Conservation (phyloP, 1,140 invertebrate species). For the Drosophila kanapiae region DNA sequence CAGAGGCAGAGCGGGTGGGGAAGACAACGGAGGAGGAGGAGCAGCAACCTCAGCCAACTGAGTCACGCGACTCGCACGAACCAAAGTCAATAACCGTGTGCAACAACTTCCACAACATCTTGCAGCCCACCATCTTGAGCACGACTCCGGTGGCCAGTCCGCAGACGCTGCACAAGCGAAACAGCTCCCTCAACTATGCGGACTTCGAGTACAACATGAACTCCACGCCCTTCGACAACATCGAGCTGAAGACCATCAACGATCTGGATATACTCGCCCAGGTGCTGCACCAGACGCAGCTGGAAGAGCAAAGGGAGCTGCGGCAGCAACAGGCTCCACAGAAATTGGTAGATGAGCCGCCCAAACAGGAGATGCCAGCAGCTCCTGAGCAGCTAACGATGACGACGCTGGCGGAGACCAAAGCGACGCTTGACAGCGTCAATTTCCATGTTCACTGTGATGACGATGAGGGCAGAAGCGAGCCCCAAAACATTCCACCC, state of each 20-base stretch:
- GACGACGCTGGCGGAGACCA: conserved; percentile 74
- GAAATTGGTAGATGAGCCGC: conserved; percentile 9
- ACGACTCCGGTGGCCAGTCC: conserved; percentile 35
- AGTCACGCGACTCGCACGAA: conserved; percentile 59
- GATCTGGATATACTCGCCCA: conserved; percentile 94
- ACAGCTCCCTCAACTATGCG: conserved; percentile 87
- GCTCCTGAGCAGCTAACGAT: conserved; percentile 54
- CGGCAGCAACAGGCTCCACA: conserved; percentile 12
- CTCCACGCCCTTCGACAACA: conserved; percentile 95
- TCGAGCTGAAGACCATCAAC: conserved; percentile 95
- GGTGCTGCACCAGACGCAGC: conserved; percentile 86
- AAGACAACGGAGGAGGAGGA: neutral
- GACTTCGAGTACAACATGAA: conserved; percentile 94
- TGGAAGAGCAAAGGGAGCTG: conserved; percentile 43
- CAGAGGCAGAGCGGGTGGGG: conserved; percentile 2
- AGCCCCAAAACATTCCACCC: conserved; percentile 63
- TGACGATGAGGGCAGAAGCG: conserved; percentile 43
- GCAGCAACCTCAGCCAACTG: conserved; percentile 21
- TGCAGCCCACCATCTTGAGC: conserved; percentile 74
- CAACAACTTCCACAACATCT: conserved; percentile 80
- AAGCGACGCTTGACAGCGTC: conserved; percentile 73
- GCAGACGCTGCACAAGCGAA: conserved; percentile 58
- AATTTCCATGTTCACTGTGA: conserved; percentile 77
- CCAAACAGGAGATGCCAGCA: conserved; percentile 13
- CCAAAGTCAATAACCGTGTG: conserved; percentile 86